Conservation (phyloP, 2,113 vertebrate species). For the Campylomormyrus tamandua region DNA sequence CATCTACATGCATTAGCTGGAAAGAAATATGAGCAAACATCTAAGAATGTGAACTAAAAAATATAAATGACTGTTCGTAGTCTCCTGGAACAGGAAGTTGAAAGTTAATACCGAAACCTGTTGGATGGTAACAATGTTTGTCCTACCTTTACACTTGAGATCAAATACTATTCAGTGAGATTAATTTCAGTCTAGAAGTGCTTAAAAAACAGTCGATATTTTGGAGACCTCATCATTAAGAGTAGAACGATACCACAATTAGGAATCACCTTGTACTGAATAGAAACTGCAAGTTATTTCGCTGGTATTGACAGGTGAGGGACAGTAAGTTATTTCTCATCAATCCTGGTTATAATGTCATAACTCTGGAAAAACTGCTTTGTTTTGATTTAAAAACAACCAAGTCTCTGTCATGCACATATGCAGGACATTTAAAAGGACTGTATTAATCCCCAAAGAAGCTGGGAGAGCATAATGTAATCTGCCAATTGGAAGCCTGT, state of each 20-base stretch:
- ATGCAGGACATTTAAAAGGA: neutral
- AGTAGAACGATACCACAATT: neutral
- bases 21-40: neutral
- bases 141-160: neutral
- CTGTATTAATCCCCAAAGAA: neutral
- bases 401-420: neutral
- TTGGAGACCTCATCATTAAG: neutral
- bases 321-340: neutral
- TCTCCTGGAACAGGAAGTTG: neutral
- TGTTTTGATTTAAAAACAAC: neutral
- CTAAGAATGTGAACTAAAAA: neutral
- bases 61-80: neutral
- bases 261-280: neutral
- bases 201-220: neutral
- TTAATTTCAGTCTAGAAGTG: neutral
- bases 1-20: neutral
- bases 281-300: neutral
- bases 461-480: neutral
- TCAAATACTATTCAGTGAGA: neutral
- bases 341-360: neutral
- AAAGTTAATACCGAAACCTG: neutral
- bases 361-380: neutral
- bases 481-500: neutral
- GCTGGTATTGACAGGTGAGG: neutral
- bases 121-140: neutral